Evolutionary conservation across 2,113 vertebrate genomes (phyloP), one percentile per base, ranked within the genome.

Genomic region (Seriola rivoliana): DNA sequence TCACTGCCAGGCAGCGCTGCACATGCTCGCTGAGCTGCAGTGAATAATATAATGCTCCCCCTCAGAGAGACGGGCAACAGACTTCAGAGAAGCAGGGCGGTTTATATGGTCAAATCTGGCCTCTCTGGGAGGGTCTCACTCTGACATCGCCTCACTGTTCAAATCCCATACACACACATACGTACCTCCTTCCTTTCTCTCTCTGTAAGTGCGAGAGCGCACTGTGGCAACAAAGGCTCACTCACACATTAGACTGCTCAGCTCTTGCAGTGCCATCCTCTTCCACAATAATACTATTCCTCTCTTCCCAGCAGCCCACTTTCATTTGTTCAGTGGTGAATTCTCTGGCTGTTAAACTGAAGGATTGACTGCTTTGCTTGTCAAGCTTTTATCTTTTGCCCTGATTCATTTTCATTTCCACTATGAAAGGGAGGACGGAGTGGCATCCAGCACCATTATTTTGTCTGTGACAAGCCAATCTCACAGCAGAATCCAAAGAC

Each of bases 281-380:
- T 82, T 86, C 84, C 82, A 81, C 84, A 85, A 79, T 90, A 86
- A 92, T 68, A 55, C 80, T 40, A 69, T 75, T 83, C 87, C 89
- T 75, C 75, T 88, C 89, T 78, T 84, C 90, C 86, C 89, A 82
- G 80, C 87, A 86, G 85, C 91, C 91, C 62, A 40, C 85, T 91
- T 92, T 89, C 73, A 91, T 93, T 93, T 94, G 90, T 92, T 91
- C 91, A 73, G 77, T 59, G 80, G 81, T 84, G 90, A 91, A 90
- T 90, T 89, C 91, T 94, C 80, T 75, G 86, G 88, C 91, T 91
- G 91, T 95, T 95, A 93, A 93, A 93, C 91, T 92, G 89, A 95
- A 90, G 78, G 88, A 94, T 93, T 85, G 91, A 89, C 89, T 89
- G 83, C 71, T 69, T 76, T 81, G 81, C 90, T 90, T 93, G 92